Percentiles rank a stretch among this genome's conserved stretches.
Evolutionary conservation across 2,888 invertebrate species (phyloP).

Genomic region (Plagiodera versicolora): DNA sequence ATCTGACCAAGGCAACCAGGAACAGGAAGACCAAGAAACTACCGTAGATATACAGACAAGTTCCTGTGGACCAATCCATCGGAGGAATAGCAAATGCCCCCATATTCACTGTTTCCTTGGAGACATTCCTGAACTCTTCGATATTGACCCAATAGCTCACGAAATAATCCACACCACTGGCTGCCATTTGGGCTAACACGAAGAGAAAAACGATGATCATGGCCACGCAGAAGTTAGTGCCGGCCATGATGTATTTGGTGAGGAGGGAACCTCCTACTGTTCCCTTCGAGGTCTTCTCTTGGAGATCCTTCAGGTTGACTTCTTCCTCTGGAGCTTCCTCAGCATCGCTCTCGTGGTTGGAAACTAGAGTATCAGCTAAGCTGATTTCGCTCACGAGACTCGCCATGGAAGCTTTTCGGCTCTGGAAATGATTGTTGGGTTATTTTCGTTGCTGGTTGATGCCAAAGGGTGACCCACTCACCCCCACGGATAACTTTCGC

Average conservation of each 20-base stretch:
- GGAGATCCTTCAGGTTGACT: slow-evolving; percentile 59
- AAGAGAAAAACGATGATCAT: slow-evolving; percentile 57
- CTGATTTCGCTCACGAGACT: slow-evolving; percentile 51
- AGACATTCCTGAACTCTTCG: slow-evolving; percentile 37
- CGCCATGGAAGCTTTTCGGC: slow-evolving; percentile 32
- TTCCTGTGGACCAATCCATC: slow-evolving; percentile 2
- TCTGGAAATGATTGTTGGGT: neutral
- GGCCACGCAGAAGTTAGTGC: slow-evolving; percentile 62
- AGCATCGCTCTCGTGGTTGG: slow-evolving; percentile 34
- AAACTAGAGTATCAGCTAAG: slow-evolving; percentile 47
- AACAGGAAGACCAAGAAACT: slow-evolving; percentile 7
- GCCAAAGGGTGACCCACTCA: neutral
- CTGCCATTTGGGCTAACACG: slow-evolving; percentile 62
- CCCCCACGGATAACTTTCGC: slow-evolving; percentile 1
- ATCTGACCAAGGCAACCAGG: slow-evolving; percentile 12
- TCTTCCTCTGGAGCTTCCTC: slow-evolving; percentile 43
- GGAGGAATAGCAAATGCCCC: neutral
- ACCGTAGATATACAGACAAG: slow-evolving; percentile 18
- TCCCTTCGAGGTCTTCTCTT: slow-evolving; percentile 61
- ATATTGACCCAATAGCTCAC: slow-evolving; percentile 66
- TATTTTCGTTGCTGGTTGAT: neutral
- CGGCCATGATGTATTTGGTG: slow-evolving; percentile 58
- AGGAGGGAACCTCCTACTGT: slow-evolving; percentile 64
- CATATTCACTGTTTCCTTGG: neutral
- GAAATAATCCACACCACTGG: slow-evolving; percentile 73